A percentile compares a stretch with the other conserved stretches of the same genome.
Conservation (phyloP, 2,888 invertebrate species). For the Plagodis dolabraria region DNA sequence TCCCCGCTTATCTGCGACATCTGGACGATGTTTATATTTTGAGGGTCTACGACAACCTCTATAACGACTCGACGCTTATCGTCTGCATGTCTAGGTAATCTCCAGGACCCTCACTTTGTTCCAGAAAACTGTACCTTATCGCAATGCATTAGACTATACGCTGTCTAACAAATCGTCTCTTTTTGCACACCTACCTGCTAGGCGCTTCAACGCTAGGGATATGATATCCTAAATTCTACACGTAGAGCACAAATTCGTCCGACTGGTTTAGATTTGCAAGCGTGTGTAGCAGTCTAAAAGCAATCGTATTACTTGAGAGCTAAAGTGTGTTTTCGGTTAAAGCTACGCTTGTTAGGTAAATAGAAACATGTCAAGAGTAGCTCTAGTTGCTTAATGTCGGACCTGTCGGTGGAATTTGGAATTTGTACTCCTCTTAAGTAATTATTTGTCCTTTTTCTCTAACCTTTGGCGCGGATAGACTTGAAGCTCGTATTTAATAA, state of each 20-base stretch:
- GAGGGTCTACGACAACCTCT: slow-evolving; percentile 80
- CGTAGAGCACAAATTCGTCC: slow-evolving; percentile 53
- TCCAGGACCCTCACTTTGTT: slow-evolving; percentile 44
- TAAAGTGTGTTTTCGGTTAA: slow-evolving; percentile 48
- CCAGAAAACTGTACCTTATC: slow-evolving; percentile 56
- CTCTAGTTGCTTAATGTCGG: slow-evolving; percentile 52
- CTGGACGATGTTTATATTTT: slow-evolving; percentile 83
- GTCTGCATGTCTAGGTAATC: slow-evolving; percentile 78
- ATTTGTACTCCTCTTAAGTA: slow-evolving; percentile 51
- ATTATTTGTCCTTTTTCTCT: slow-evolving; percentile 40
- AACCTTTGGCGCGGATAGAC: slow-evolving; percentile 15
- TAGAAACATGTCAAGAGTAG: slow-evolving; percentile 59
- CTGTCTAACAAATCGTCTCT: slow-evolving; percentile 35
- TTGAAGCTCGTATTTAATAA: neutral
- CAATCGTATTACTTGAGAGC: slow-evolving; percentile 42
- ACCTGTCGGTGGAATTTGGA: slow-evolving; percentile 58
- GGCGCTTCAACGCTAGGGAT: slow-evolving; percentile 44
- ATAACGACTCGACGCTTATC: slow-evolving; percentile 79
- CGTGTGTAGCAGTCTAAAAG: slow-evolving; percentile 41
- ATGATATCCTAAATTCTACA: slow-evolving; percentile 52
- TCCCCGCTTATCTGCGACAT: slow-evolving; percentile 79
- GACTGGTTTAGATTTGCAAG: slow-evolving; percentile 31
- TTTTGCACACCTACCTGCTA: slow-evolving; percentile 51
- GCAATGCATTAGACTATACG: slow-evolving; percentile 52
- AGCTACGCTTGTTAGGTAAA: slow-evolving; percentile 44